phyloP scores from a whole-genome alignment of 2,797 vertebrate genomes.

The Macropodus opercularis region DNA sequence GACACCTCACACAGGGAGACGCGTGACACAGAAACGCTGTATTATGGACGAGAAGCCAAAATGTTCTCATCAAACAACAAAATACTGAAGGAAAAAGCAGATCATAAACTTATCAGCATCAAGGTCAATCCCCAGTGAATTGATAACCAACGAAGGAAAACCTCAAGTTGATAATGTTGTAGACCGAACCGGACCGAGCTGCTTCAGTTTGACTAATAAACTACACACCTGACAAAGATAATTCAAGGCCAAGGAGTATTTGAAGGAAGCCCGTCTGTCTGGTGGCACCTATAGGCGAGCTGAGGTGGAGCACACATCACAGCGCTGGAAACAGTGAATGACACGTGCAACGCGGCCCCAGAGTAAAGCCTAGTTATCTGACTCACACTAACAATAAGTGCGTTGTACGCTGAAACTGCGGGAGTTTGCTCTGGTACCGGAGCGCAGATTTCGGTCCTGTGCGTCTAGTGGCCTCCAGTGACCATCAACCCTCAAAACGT shows the following conservation, averaged over 20 bases:
- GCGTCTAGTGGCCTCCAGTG: slow-evolving; percentile 10
- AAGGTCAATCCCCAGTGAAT: not conserved
- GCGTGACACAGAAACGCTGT: not conserved
- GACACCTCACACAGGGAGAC: not conserved
- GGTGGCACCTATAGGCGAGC: slow-evolving; percentile 44
- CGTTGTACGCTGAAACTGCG: not conserved
- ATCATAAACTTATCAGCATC: not conserved
- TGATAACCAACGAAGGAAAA: not conserved
- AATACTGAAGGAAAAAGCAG: not conserved
- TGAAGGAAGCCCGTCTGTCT: slow-evolving; percentile 37
- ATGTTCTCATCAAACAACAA: not conserved
- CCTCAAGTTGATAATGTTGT: not conserved
- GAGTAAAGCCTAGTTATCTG: slow-evolving; percentile 33
- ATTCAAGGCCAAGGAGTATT: slow-evolving; percentile 33
- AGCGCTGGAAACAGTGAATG: slow-evolving; percentile 39
- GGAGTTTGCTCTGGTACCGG: not conserved
- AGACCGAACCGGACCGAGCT: slow-evolving; percentile 3
- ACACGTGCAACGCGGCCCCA: slow-evolving; percentile 13
- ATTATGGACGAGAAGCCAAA: not conserved
- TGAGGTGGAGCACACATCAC: slow-evolving; percentile 68
- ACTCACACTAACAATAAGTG: not conserved
- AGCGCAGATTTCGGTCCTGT: slow-evolving; percentile 24
- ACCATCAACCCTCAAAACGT: slow-evolving; percentile 32
- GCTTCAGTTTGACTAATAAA: slow-evolving; percentile 6
- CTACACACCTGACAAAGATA: slow-evolving; percentile 29